Conservation (phyloP, 2,113 vertebrate genomes). For the Prunella himalayana region DNA sequence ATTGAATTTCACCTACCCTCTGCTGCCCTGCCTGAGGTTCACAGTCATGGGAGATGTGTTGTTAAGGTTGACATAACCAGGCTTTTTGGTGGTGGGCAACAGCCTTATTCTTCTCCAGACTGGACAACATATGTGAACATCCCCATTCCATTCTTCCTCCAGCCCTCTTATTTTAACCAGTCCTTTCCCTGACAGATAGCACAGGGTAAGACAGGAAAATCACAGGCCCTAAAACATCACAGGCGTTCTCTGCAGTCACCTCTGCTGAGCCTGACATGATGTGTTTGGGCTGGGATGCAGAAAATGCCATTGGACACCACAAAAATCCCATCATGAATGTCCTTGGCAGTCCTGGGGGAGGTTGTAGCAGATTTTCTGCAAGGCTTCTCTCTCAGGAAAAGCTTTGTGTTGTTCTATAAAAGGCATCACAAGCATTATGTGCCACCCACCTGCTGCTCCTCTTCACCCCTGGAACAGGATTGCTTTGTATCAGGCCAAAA, state of each 20-base stretch:
- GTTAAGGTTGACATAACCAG: neutral
- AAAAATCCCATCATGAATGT: neutral
- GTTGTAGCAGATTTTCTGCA: neutral
- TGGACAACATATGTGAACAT: neutral
- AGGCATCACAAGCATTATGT: rapidly evolving
- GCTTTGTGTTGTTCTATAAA: neutral
- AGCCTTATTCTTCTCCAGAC: neutral
- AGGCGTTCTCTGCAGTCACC: neutral
- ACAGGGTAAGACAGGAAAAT: neutral
- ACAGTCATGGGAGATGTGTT: neutral
- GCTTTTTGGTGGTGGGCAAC: neutral
- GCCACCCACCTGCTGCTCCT: neutral
- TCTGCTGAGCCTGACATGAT: neutral
- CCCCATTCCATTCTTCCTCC: neutral
- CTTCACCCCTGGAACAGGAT: neutral
- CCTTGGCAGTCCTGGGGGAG: neutral
- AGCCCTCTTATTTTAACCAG: neutral
- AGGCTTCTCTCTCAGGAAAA: neutral
- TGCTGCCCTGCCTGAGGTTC: neutral
- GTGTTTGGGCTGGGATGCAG: neutral
- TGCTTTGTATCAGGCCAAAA: neutral
- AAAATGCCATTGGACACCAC: neutral
- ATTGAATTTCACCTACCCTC: neutral
- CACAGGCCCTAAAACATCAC: neutral
- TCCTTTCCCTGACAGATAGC: neutral